phyloP scores from a whole-genome alignment of 2,797 vertebrate species.

The Coregonus sp. region DNA sequence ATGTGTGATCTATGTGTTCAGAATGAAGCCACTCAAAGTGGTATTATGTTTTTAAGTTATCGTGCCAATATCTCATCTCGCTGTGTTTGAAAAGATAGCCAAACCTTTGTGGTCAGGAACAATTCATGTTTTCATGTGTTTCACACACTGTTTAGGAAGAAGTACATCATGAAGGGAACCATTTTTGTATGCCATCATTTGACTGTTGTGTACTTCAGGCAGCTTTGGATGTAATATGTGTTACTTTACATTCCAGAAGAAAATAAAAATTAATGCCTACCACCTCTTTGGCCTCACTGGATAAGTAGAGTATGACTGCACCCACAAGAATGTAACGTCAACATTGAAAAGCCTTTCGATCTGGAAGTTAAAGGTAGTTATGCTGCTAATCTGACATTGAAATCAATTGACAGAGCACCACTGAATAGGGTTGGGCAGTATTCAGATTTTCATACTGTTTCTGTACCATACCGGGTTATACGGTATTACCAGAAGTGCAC shows the following conservation, averaged over 20 bases:
- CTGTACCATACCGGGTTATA: too few species aligned
- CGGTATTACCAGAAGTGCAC: too few species aligned
- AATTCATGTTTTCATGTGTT: background rate
- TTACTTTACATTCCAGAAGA: slow-evolving; percentile 34
- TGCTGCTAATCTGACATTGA: too few species aligned
- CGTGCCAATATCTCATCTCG: slow-evolving; percentile 5
- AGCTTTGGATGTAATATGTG: slow-evolving; percentile 17
- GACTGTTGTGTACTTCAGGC: slow-evolving; percentile 12
- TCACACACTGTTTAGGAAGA: slow-evolving; percentile 8
- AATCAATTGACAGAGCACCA: too few species aligned
- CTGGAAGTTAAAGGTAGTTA: too few species aligned
- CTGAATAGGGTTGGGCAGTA: too few species aligned
- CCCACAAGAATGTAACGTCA: too few species aligned
- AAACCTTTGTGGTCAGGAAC: background rate
- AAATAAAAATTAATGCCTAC: slow-evolving; percentile 21
- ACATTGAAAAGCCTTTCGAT: too few species aligned
- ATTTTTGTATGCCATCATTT: slow-evolving; percentile 22
- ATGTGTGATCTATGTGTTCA: background rate
- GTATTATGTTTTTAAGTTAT: background rate
- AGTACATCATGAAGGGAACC: slow-evolving; percentile 16
- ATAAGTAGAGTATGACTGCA: background rate
- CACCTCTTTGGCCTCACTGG: background rate
- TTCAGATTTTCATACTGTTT: too few species aligned
- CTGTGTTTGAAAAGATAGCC: background rate
- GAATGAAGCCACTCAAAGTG: background rate